These are phyloP conservation scores for Lymantria dispar DNA, from an alignment of 2,888 invertebrate genomes.

Conservation along the genomic window DNA sequence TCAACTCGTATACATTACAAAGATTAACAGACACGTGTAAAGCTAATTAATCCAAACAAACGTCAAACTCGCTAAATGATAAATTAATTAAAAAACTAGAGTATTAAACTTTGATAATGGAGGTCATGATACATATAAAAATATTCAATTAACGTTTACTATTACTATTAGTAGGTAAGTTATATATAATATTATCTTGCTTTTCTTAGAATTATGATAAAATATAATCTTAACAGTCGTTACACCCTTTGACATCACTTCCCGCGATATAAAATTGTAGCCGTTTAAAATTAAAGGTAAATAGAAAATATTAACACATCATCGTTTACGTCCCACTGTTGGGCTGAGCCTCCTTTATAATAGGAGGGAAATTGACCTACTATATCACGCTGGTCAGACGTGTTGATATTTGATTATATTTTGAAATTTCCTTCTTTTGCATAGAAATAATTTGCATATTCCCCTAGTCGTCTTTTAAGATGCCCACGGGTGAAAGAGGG, in stretches of 20 bases:
- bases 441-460: too few relatives aligned
- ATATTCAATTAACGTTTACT: conserved; percentile 24
- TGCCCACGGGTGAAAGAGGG: too few relatives aligned
- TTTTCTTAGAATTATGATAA: conserved; percentile 25
- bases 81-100: conserved; percentile 21
- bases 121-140: conserved; percentile 20
- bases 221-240: conserved; percentile 11
- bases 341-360: too few relatives aligned
- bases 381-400: too few relatives aligned
- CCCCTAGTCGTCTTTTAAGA: too few relatives aligned
- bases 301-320: too few relatives aligned
- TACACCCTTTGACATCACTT: conserved; percentile 18
- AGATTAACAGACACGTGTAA: conserved; percentile 15
- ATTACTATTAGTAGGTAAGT: conserved; percentile 5
- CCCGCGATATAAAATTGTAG: conserved; percentile 6
- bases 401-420: too few relatives aligned
- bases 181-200: conserved; percentile 13
- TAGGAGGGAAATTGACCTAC: too few relatives aligned
- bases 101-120: conserved; percentile 27
- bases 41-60: conserved; percentile 22
- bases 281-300: neutral
- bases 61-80: conserved; percentile 5
- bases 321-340: too few relatives aligned
- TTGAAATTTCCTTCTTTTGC: too few relatives aligned
- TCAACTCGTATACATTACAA: neutral